These are phyloP conservation scores for Metopolophium dirhodum DNA, from an alignment of 1,140 invertebrate genomes.

Conservation along the genomic window DNA sequence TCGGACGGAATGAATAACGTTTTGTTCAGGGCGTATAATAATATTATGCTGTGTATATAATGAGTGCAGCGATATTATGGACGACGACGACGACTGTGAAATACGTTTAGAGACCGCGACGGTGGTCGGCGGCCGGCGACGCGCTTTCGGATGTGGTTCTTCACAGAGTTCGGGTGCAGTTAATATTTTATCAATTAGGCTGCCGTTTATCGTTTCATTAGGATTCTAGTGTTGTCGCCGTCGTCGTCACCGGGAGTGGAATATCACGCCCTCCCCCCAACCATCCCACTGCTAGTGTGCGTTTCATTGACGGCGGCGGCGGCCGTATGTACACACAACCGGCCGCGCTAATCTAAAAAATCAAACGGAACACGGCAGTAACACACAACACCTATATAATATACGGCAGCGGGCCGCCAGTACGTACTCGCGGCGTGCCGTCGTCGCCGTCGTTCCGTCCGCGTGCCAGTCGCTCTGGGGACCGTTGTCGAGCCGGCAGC, in stretches of 20 bases:
- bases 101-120: background rate
- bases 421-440: background rate
- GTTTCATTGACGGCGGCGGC: constrained; percentile 28
- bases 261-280: background rate
- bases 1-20: background rate
- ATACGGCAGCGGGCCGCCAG: background rate
- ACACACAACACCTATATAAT: background rate
- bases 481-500: background rate
- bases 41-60: background rate
- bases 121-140: background rate
- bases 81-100: too few relatives aligned
- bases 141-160: constrained; percentile 21
- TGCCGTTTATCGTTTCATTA: constrained; percentile 46
- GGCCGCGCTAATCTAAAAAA: constrained; percentile 22
- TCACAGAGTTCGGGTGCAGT: constrained; percentile 23
- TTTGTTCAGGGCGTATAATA: background rate
- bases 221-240: constrained; percentile 14
- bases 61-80: too few relatives aligned
- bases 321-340: too few relatives aligned
- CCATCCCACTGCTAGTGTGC: background rate
- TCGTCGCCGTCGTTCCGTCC: background rate
- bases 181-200: constrained; percentile 53
- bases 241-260: too few relatives aligned
- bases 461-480: background rate
- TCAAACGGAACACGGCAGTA: background rate